Conservation (phyloP, 2,797 vertebrate genomes). For the Myripristis jacobus region DNA sequence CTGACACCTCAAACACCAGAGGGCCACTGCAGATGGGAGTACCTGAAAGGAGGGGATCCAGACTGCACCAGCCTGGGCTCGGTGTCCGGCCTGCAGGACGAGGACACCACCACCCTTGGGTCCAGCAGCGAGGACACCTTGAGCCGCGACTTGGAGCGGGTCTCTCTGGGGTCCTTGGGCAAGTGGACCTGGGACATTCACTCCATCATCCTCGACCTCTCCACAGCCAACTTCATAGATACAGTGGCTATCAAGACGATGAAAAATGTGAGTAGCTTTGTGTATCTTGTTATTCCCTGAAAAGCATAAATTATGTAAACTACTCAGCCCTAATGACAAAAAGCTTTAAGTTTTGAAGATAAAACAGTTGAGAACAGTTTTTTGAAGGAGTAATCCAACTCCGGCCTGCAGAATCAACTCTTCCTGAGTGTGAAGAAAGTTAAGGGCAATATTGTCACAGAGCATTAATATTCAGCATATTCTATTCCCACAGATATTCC, state of each 20-base stretch:
- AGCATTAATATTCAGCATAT: background rate
- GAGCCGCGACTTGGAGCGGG: conserved; percentile 80
- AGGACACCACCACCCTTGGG: conserved; percentile 74
- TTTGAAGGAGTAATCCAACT: no score
- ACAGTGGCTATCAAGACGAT: conserved; percentile 82
- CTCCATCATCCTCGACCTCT: conserved; percentile 90
- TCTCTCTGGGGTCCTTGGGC: conserved; percentile 83
- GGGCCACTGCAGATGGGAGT: conserved; percentile 77
- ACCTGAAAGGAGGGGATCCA: conserved; percentile 79
- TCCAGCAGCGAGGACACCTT: conserved; percentile 82
- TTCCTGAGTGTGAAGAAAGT: background rate
- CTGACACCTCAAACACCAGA: conserved; percentile 61
- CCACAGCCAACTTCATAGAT: conserved; percentile 88
- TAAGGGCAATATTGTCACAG: background rate
- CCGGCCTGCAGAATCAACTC: no score
- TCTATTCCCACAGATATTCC: conserved; percentile 87
- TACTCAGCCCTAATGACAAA: no score
- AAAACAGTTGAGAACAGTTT: no score
- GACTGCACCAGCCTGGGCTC: conserved; percentile 75
- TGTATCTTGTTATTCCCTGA: no score
- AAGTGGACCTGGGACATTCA: conserved; percentile 89
- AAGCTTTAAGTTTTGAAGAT: no score
- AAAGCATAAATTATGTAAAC: no score
- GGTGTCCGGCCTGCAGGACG: conserved; percentile 77
- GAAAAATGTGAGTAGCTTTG: conserved; percentile 76